Evolutionary conservation across 1,140 invertebrate species (phyloP), one percentile per base, ranked within the genome.

Genomic region (Philopotamus ludificatus): DNA sequence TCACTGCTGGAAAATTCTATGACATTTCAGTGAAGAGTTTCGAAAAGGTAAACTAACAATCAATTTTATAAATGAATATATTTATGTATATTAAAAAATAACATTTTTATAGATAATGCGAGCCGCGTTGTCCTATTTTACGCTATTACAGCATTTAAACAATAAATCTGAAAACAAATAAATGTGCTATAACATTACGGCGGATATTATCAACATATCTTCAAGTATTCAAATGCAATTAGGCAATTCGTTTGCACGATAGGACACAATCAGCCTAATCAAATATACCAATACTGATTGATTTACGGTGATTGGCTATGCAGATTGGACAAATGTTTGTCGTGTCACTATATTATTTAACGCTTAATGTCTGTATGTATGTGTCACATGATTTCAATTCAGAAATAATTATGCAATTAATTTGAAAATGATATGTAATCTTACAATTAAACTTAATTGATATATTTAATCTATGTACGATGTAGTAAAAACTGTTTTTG

Each of bases 1-100:
- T 22, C 12, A 42, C 54, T 41, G 15, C 16, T 2, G 54, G 34
- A 1, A 58, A 58, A 23, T 58, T 58, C 44, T 22, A 58, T 58
- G 7, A n/a, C 4, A 20, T 58, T 4, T 58, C 54, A 22, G 20
- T 28, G n/a, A 21, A 16, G 23, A 58, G 34, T 8, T 58, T 58
- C 44, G 54, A 15, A 23, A 44, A 9, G 54, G 54, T 58, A n/a
- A n/a, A n/a, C n/a, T n/a, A n/a, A 51, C 25, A 28, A 20, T 15
- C 18, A 20, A 4, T 53, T 53, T 4, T 26, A 4, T 10, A 15
- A 25, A 53, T 53, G n/a, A n/a, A n/a, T n/a, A n/a, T n/a, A n/a
- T n/a, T n/a, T n/a, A n/a, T n/a, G n/a, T n/a, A n/a, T n/a, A n/a
- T n/a, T n/a, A n/a, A n/a, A n/a, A 15, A 44, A 21, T 18, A 21